A percentile compares a stretch with the other conserved stretches of the same genome.
Evolutionary conservation across 1,140 invertebrate species (phyloP).

Genomic region (Antheraea pernyi): DNA sequence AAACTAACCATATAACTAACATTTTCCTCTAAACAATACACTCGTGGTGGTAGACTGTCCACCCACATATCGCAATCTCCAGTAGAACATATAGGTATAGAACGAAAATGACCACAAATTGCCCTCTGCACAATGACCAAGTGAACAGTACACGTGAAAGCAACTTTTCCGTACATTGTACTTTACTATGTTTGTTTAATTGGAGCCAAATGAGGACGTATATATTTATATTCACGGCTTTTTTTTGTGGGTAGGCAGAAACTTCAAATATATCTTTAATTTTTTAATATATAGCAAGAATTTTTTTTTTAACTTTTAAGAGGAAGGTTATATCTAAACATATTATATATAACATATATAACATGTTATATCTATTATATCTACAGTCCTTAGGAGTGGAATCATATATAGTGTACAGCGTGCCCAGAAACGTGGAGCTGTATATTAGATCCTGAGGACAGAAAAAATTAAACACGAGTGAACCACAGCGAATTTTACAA

Average conservation of each 20-base stretch:
- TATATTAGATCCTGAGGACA: too few species aligned
- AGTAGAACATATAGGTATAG: constrained; percentile 22
- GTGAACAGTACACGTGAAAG: constrained; percentile 9
- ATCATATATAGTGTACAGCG: too few species aligned
- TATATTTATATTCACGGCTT: not conserved
- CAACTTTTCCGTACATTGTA: constrained; percentile 6
- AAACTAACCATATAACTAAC: not conserved
- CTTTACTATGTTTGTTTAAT: constrained; percentile 3
- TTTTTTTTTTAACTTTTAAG: too few species aligned
- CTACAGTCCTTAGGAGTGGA: too few species aligned
- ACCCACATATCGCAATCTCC: constrained; percentile 31
- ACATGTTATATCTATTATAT: too few species aligned
- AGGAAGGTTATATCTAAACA: too few species aligned
- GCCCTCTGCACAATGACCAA: constrained; percentile 22
- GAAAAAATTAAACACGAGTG: too few species aligned
- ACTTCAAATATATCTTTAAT: too few species aligned
- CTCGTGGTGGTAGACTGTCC: constrained; percentile 15
- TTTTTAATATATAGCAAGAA: too few species aligned
- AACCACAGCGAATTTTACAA: too few species aligned
- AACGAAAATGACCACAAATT: constrained; percentile 38
- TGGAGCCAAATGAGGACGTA: not conserved
- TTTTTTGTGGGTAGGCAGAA: not conserved
- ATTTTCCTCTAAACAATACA: not conserved
- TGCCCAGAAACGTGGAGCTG: too few species aligned
- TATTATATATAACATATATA: too few species aligned